Evolutionary conservation across 1,140 invertebrate genomes (phyloP).

Genomic region (Drosophila mojavensis): DNA sequence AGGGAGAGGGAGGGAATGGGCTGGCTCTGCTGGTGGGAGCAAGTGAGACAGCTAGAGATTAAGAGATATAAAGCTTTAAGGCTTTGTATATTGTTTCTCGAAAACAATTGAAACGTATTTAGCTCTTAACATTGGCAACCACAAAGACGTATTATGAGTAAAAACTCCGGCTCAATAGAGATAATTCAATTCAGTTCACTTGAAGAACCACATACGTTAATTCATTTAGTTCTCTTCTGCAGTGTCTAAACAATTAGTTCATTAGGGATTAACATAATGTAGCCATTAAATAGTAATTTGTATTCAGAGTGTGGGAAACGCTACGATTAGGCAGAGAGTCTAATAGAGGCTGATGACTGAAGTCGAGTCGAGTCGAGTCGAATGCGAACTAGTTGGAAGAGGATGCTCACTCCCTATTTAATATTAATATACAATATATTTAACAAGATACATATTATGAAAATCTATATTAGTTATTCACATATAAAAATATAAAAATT

Average conservation of each 20-base stretch:
- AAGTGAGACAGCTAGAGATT: not conserved
- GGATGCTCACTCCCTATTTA: too few species aligned
- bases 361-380: too few species aligned
- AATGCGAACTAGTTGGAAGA: too few species aligned
- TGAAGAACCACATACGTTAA: not conserved
- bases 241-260: not conserved
- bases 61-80: constrained; percentile 18
- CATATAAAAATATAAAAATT: too few species aligned
- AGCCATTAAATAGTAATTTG: constrained; percentile 3
- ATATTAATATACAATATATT: too few species aligned
- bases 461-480: too few species aligned
- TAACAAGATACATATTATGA: too few species aligned
- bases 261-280: not conserved
- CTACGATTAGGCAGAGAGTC: not conserved
- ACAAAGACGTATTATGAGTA: not conserved
- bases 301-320: not conserved
- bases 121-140: constrained; percentile 55
- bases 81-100: constrained; percentile 18
- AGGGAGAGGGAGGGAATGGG: not conserved
- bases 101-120: constrained; percentile 67
- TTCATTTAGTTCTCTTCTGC: too few species aligned
- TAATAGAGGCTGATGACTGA: not conserved
- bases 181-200: not conserved
- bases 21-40: too few species aligned
- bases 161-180: not conserved